A percentile compares a stretch with the other conserved stretches of the same genome.
Conservation (phyloP, 2,888 invertebrate genomes). For the Eristalis intricaria region DNA sequence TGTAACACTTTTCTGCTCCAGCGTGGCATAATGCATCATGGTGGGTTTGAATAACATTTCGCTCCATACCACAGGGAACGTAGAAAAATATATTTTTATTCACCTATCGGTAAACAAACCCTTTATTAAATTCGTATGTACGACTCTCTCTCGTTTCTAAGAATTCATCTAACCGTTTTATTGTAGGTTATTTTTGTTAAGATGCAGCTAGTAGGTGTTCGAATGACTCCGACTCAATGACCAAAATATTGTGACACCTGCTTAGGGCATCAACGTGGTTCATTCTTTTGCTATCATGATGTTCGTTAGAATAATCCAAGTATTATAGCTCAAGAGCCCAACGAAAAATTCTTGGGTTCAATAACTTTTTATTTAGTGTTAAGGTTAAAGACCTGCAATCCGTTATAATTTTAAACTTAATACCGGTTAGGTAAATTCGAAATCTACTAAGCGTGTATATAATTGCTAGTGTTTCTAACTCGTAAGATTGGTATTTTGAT, state of each 20-base stretch:
- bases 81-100: no score
- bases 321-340: no score
- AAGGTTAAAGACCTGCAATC: not conserved
- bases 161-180: not conserved
- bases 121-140: not conserved
- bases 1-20: no score
- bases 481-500: no score
- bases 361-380: not conserved
- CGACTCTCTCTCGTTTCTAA: not conserved
- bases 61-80: no score
- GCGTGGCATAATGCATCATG: no score
- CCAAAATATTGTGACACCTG: not conserved
- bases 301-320: not conserved
- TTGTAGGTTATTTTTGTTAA: no score
- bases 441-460: no score
- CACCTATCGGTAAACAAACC: no score
- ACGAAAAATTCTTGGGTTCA: not conserved
- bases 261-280: not conserved
- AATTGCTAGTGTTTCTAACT: not conserved
- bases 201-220: no score
- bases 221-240: not conserved
- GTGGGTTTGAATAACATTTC: no score
- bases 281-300: not conserved
- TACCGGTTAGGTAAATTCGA: conserved; percentile 5
- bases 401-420: not conserved